phyloP scores from a whole-genome alignment of 2,797 vertebrate genomes.

The Darevskia nairensis region DNA sequence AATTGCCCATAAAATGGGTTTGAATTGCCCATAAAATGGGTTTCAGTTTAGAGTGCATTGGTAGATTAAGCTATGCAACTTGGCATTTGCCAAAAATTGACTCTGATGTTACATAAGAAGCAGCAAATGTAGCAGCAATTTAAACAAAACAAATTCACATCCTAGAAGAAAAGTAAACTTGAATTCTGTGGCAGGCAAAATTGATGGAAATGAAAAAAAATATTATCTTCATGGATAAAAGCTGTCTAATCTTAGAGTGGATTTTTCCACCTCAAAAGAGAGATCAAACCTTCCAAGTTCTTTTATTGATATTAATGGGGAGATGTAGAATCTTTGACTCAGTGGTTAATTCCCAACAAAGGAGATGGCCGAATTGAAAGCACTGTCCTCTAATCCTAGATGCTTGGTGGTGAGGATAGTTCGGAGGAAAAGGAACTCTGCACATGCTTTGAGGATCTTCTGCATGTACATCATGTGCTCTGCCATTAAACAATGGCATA shows the following conservation, averaged over 20 bases:
- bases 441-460: not conserved
- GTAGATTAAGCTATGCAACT: constrained; percentile 1
- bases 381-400: not conserved
- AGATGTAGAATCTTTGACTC: not conserved
- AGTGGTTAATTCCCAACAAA: not conserved
- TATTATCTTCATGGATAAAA: constrained; percentile 2
- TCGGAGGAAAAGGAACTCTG: not conserved
- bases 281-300: not conserved
- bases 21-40: constrained; percentile 15
- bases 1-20: constrained; percentile 21
- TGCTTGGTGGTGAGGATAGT: not conserved
- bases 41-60: not conserved
- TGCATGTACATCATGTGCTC: not conserved
- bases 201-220: not conserved
- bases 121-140: constrained; percentile 26
- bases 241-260: not conserved
- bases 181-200: constrained; percentile 4
- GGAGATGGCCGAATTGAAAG: not conserved
- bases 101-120: not conserved
- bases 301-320: not conserved
- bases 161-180: constrained; percentile 23
- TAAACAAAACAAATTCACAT: constrained; percentile 10
- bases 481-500: not conserved
- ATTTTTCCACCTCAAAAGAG: not conserved
- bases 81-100: not conserved